These are phyloP conservation scores for Masticophis lateralis DNA, from an alignment of 2,797 vertebrate genomes.

Conservation along the genomic window DNA sequence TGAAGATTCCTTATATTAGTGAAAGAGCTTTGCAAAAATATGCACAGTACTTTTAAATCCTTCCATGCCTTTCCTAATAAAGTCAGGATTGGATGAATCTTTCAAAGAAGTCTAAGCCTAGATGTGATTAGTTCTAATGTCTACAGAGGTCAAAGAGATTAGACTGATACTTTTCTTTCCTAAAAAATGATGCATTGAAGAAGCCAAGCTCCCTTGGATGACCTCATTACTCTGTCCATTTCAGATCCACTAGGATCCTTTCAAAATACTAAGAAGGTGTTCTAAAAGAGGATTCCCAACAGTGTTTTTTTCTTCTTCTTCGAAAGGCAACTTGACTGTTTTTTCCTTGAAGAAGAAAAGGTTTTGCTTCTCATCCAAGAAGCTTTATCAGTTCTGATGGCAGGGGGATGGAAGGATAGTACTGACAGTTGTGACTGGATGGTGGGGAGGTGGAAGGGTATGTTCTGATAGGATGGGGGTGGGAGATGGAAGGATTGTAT, in stretches of 20 bases:
- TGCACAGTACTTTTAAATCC: neutral
- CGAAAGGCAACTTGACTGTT: neutral
- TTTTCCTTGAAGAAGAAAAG: neutral
- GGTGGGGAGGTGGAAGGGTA: too few species aligned
- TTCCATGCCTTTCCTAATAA: neutral
- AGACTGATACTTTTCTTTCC: neutral
- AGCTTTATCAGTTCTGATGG: neutral
- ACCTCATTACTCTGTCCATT: neutral
- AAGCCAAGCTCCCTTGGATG: neutral
- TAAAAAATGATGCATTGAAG: neutral
- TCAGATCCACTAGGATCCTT: neutral
- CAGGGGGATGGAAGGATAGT: too few species aligned
- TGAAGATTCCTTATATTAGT: neutral
- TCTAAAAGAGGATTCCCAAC: neutral
- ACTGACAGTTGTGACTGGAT: too few species aligned
- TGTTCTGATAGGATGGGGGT: too few species aligned
- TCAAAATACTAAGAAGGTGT: neutral
- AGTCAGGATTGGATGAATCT: neutral
- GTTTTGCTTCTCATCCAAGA: neutral
- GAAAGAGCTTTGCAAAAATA: neutral
- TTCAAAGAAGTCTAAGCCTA: neutral
- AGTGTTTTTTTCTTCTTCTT: neutral
- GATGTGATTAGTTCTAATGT: neutral
- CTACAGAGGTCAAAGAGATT: neutral
- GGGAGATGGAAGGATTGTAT: neutral